A percentile compares a stretch with the other conserved stretches of the same genome.
These are phyloP conservation scores for Aselliscus stoliczkanus DNA, from an alignment of 2,797 vertebrate genomes.

Conservation along the genomic window DNA sequence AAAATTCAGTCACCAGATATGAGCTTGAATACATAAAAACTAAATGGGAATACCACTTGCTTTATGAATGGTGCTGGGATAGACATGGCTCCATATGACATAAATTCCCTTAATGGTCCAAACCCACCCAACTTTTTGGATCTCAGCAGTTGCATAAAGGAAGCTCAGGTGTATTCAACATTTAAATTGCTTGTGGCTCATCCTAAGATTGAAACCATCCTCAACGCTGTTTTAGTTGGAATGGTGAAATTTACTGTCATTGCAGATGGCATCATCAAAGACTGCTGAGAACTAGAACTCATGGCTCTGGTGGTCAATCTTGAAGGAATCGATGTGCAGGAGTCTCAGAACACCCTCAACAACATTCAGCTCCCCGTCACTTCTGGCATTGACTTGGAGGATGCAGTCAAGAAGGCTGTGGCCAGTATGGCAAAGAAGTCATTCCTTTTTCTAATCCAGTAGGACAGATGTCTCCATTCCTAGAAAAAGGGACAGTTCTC, in stretches of 20 bases:
- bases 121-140: constrained; percentile 93
- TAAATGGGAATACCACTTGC: constrained; percentile 93
- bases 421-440: constrained; percentile 85
- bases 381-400: constrained; percentile 86
- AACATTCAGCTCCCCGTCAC: constrained; percentile 89
- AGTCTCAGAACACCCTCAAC: constrained; percentile 87
- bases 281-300: constrained; percentile 88
- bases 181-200: constrained; percentile 93
- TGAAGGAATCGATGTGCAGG: constrained; percentile 89
- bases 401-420: constrained; percentile 89
- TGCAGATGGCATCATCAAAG: constrained; percentile 91
- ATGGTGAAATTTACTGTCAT: constrained; percentile 93
- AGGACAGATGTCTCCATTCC: not conserved
- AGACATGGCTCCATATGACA: constrained; percentile 92
- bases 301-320: constrained; percentile 89
- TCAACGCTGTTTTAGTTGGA: constrained; percentile 92
- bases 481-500: not conserved
- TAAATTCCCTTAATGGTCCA: constrained; percentile 91
- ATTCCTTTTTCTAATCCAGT: not conserved
- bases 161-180: constrained; percentile 90
- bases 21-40: constrained; percentile 93
- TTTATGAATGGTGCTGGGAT: constrained; percentile 93
- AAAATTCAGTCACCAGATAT: constrained; percentile 90
- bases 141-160: constrained; percentile 90
- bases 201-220: constrained; percentile 91